Evolutionary conservation across 2,888 invertebrate genomes (phyloP).

Genomic region (Lasioglossum villosulum): DNA sequence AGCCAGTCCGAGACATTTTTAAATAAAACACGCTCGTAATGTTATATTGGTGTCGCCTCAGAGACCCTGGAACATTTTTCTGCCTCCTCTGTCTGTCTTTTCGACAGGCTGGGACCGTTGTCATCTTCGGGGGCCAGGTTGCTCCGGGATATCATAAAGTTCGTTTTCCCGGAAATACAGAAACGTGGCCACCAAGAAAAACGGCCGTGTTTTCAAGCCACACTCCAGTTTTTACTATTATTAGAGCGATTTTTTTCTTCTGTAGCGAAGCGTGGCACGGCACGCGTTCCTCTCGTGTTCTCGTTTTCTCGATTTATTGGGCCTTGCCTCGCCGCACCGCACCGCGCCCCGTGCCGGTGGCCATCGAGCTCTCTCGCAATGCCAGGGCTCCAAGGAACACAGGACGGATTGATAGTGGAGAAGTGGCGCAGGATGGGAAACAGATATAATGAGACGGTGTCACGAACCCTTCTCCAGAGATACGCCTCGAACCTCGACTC

Average conservation of each 20-base stretch:
- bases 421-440: slow-evolving; percentile 25
- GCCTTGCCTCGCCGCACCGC: slow-evolving; percentile 30
- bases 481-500: not conserved
- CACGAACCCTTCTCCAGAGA: slow-evolving; percentile 56
- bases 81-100: not conserved
- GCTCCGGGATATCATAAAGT: slow-evolving; percentile 41
- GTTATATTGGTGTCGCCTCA: slow-evolving; percentile 72
- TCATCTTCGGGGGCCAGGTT: slow-evolving; percentile 15
- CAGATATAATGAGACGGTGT: slow-evolving; percentile 57
- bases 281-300: slow-evolving; percentile 65
- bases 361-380: not conserved
- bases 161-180: slow-evolving; percentile 57
- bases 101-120: not conserved
- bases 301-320: slow-evolving; percentile 74
- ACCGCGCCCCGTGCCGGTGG: not conserved
- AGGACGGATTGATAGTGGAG: slow-evolving; percentile 8
- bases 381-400: not conserved
- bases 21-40: slow-evolving; percentile 75
- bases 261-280: slow-evolving; percentile 64
- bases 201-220: slow-evolving; percentile 43
- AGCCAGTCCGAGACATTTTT: slow-evolving; percentile 75
- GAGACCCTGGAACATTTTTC: not conserved
- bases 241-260: slow-evolving; percentile 81
- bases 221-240: slow-evolving; percentile 83
- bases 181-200: slow-evolving; percentile 44